Percentiles rank a stretch among this genome's conserved stretches.
These are phyloP conservation scores for Pachyrhynchus sulphureomaculatus DNA, from an alignment of 1,140 invertebrate species.

Conservation along the genomic window DNA sequence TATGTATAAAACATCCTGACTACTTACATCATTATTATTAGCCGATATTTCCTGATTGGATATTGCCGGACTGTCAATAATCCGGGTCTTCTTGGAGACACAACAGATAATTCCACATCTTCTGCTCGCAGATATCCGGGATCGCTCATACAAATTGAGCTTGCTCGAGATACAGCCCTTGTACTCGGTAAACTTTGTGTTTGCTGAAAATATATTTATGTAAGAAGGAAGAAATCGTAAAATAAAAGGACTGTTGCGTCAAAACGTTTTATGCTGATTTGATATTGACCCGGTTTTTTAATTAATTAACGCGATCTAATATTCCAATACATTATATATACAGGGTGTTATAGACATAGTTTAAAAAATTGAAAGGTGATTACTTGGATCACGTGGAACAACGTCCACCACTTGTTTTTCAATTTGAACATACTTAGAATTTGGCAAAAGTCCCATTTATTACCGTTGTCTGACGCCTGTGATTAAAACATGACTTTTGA, in stretches of 20 bases:
- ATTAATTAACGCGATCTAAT: no score
- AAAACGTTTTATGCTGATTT: background rate
- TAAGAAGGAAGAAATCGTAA: background rate
- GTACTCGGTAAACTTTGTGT: constrained; percentile 42
- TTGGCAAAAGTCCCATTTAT: no score
- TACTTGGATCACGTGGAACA: no score
- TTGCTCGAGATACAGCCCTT: constrained; percentile 49
- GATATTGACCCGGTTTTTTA: no score
- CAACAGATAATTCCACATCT: constrained; percentile 38
- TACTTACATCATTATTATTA: constrained; percentile 46
- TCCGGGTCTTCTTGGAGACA: constrained; percentile 50
- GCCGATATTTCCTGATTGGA: constrained; percentile 50
- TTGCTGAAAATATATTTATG: constrained; percentile 13
- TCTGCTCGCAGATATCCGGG: constrained; percentile 33
- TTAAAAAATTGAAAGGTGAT: no score
- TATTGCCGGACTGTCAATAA: constrained; percentile 58
- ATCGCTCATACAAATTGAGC: constrained; percentile 48
- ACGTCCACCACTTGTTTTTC: no score
- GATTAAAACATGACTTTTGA: no score
- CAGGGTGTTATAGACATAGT: no score
- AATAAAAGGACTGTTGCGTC: background rate
- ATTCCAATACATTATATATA: no score
- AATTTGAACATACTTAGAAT: no score
- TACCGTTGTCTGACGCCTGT: no score
- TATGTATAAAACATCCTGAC: no score